Conservation (phyloP, 2,797 vertebrate species). For the Echiichthys vipera region DNA sequence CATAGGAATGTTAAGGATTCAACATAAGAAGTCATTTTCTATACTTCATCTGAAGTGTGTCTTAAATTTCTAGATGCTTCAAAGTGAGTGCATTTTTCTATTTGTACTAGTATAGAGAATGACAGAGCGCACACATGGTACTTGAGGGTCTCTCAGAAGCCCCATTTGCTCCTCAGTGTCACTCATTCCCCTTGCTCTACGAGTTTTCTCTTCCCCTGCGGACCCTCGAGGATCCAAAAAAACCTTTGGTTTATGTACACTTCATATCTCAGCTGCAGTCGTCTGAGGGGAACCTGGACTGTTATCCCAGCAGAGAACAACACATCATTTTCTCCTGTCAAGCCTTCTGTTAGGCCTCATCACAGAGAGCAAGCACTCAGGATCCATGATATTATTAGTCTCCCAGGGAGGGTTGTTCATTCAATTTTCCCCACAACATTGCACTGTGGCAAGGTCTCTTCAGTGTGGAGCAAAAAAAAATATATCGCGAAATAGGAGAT, state of each 20-base stretch:
- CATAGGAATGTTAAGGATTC: conserved; percentile 62
- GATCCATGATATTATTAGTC: conserved; percentile 82
- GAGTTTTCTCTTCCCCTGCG: conserved; percentile 47
- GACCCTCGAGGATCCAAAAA: conserved; percentile 64
- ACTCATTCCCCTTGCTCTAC: conserved; percentile 68
- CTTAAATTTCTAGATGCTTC: conserved; percentile 65
- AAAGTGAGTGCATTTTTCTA: conserved; percentile 56
- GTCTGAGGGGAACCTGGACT: conserved; percentile 58
- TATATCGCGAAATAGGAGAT: conserved; percentile 32
- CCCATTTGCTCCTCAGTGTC: conserved; percentile 67
- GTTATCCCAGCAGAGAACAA: conserved; percentile 79
- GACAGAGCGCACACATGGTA: conserved; percentile 42
- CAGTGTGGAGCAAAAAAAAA: conserved; percentile 24
- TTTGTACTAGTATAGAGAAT: conserved; percentile 63
- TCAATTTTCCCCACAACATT: conserved; percentile 74
- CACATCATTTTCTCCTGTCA: conserved; percentile 84
- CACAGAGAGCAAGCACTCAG: conserved; percentile 79
- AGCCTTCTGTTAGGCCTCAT: conserved; percentile 79
- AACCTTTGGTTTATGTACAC: conserved; percentile 78
- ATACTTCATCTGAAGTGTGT: conserved; percentile 65
- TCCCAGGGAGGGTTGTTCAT: conserved; percentile 78
- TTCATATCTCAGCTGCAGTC: conserved; percentile 73
- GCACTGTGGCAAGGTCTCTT: conserved; percentile 59
- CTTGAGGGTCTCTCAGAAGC: conserved; percentile 61
- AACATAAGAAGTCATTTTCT: conserved; percentile 60